Conservation (phyloP, 2,888 invertebrate genomes). For the Liodrosophila aerea region DNA sequence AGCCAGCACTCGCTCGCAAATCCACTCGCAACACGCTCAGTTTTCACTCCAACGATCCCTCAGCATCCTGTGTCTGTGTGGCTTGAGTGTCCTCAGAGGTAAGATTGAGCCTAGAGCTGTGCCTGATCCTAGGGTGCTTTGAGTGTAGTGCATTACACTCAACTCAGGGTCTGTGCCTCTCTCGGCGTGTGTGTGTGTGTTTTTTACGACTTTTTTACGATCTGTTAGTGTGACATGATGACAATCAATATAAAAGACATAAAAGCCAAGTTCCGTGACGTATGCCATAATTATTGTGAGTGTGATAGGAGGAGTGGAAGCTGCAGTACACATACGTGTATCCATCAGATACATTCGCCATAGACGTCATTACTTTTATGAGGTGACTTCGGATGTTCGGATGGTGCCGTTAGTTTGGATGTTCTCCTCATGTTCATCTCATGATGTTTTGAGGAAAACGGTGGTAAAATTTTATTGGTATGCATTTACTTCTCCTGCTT, state of each 20-base stretch:
- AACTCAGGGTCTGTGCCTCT: constrained; percentile 20
- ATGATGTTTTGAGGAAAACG: constrained; percentile 61
- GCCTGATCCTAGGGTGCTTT: constrained; percentile 29
- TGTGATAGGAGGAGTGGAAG: constrained; percentile 44
- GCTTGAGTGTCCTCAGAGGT: constrained; percentile 40
- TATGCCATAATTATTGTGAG: constrained; percentile 76
- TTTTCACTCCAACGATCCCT: constrained; percentile 59
- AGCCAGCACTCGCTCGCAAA: constrained; percentile 29
- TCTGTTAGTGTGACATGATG: constrained; percentile 80
- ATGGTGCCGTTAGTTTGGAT: constrained; percentile 62
- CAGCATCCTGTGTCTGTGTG: constrained; percentile 18
- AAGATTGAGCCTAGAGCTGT: not conserved
- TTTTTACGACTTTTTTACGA: constrained; percentile 82
- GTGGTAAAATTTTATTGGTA: constrained; percentile 74
- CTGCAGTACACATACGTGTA: constrained; percentile 42
- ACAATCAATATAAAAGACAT: constrained; percentile 78
- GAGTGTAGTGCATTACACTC: constrained; percentile 36
- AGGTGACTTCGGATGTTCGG: constrained; percentile 76
- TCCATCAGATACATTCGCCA: constrained; percentile 59
- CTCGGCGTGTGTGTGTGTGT: not conserved
- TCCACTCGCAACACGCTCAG: constrained; percentile 24
- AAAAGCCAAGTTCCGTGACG: constrained; percentile 76
- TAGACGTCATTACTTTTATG: constrained; percentile 76
- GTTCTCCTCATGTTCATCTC: constrained; percentile 46
- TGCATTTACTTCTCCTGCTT: constrained; percentile 54